Percentiles rank a stretch among this genome's conserved stretches.
phyloP scores from a whole-genome alignment of 2,888 invertebrate genomes.

The Drosophila paranaensis region DNA sequence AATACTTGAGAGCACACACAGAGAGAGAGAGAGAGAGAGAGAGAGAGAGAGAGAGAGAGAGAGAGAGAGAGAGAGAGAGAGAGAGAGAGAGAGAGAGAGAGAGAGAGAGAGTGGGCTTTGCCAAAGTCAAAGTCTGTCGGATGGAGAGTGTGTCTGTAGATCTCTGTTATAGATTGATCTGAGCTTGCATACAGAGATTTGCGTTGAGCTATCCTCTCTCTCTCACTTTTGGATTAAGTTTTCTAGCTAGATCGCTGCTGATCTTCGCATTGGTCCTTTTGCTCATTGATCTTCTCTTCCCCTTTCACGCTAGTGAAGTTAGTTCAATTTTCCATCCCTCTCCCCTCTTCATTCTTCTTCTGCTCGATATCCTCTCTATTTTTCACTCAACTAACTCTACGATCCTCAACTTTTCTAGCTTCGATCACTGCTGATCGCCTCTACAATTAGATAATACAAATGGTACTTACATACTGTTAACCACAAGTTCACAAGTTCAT shows the following conservation, averaged over 20 bases:
- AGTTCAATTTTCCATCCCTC: no score
- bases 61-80: not conserved
- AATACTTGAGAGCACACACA: no score
- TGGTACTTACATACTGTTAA: slow-evolving; percentile 63
- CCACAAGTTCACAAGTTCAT: not conserved
- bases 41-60: no score
- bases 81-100: no score
- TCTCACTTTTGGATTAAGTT: not conserved
- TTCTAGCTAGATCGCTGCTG: not conserved
- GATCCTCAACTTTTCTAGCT: not conserved
- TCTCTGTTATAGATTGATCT: not conserved
- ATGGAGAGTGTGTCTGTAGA: not conserved
- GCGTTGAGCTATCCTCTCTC: no score
- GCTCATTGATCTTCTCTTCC: not conserved
- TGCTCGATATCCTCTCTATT: not conserved
- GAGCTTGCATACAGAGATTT: not conserved
- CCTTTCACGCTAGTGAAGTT: no score
- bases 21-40: no score
- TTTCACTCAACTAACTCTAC: not conserved
- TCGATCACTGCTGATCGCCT: not conserved
- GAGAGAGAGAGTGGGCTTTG: not conserved
- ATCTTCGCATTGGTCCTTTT: not conserved
- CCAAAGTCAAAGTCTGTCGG: no score
- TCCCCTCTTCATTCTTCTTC: no score
- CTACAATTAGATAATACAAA: not conserved